Conservation (phyloP, 30 jellyfish, hydroid and myxozoan genomes). For the Aurelia aurita region DNA sequence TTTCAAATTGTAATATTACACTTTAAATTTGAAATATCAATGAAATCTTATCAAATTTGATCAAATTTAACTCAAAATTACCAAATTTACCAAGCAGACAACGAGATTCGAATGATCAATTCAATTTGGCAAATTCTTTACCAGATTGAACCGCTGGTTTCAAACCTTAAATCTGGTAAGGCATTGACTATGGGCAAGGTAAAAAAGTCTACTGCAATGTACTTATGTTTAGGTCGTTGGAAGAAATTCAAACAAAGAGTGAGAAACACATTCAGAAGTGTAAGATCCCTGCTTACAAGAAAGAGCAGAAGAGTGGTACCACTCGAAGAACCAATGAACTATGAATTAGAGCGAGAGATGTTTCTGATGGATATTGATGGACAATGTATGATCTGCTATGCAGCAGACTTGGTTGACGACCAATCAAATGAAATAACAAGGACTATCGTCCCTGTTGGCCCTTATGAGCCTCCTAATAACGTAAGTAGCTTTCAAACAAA, state of each 20-base stretch:
- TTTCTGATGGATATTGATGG: conserved; percentile 20
- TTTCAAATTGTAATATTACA: no score
- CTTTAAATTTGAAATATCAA: no score
- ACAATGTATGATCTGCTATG: conserved; percentile 26
- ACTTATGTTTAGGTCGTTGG: not conserved
- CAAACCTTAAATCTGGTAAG: no score
- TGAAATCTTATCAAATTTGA: no score
- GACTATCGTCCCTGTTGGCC: conserved; percentile 19
- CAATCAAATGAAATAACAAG: not conserved
- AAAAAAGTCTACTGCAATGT: not conserved
- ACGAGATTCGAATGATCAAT: no score
- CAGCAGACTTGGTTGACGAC: conserved; percentile 4
- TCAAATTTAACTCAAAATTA: no score
- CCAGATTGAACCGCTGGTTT: no score
- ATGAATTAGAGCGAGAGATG: conserved; percentile 15
- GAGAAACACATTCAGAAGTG: conserved; percentile 10
- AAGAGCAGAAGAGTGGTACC: conserved; percentile 12
- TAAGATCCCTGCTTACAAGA: conserved; percentile 15
- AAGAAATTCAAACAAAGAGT: conserved; percentile 6
- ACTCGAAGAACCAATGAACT: not conserved
- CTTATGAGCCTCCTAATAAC: conserved; percentile 28
- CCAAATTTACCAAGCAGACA: no score
- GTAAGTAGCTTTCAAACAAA: conserved; percentile 7
- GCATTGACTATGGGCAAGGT: not conserved
- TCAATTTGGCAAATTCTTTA: no score